Evolutionary conservation across 2,888 invertebrate species (phyloP).

Genomic region (Branchinecta sandiegonensis): DNA sequence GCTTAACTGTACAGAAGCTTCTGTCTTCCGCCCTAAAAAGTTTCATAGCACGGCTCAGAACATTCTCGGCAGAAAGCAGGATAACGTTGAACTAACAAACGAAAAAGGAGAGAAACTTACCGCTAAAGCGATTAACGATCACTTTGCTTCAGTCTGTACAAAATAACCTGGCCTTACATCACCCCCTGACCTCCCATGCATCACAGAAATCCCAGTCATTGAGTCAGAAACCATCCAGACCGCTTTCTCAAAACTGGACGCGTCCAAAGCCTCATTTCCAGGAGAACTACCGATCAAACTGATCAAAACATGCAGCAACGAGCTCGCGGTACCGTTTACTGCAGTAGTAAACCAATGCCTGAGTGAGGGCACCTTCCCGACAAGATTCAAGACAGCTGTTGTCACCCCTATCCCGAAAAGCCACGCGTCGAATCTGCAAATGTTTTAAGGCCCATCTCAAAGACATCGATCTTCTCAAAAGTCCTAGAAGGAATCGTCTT

Average conservation of each 20-base stretch:
- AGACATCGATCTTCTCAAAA: no score
- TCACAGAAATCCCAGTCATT: constrained; percentile 8
- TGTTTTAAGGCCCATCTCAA: constrained; percentile 8
- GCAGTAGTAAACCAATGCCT: neutral
- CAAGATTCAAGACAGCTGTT: no score
- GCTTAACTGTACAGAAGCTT: no score
- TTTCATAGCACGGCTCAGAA: no score
- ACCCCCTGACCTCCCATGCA: no score
- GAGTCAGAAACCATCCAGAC: constrained; percentile 5
- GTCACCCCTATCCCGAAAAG: constrained; percentile 3
- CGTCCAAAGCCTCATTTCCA: constrained; percentile 6
- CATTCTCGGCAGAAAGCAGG: no score
- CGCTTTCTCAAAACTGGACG: constrained; percentile 11
- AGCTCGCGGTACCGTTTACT: constrained; percentile 12
- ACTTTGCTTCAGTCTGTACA: constrained; percentile 7
- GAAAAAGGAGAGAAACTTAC: constrained; percentile 11
- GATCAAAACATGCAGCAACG: constrained; percentile 10
- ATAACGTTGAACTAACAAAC: no score
- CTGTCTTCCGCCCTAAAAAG: no score
- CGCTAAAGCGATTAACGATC: constrained; percentile 3
- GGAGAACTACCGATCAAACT: no score
- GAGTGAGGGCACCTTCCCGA: no score
- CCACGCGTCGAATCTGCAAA: neutral
- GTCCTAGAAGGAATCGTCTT: constrained; percentile 11
- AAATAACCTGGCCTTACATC: no score